Evolutionary conservation across 2,888 invertebrate species (phyloP), one percentile per base, ranked within the genome.

Genomic region (Monoplex corrugatus): DNA sequence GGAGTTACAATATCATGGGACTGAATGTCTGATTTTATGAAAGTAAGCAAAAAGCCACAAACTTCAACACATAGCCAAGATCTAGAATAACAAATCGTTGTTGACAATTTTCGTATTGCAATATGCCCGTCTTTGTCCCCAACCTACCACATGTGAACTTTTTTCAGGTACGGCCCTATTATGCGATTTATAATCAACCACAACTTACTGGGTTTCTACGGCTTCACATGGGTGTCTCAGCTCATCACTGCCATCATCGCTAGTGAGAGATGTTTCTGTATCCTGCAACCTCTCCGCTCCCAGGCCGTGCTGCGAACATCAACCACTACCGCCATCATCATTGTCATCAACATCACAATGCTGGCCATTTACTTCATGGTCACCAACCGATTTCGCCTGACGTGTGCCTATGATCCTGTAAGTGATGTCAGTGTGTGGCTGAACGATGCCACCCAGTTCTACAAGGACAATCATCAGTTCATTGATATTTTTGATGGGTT

Each of bases 201-300:
- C 35, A 75, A 75, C 23, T n/a, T 75, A 38, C 13, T 75, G n/a
- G 75, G 75, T 0, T 16, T 35, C 38, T 40, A 2, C 2, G 75
- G 35, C 8, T 35, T 40, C 23, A 5, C 5, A 35, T 75, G 35
- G 38, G 75, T n/a, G 16, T 75, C 75, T 16, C 75, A 75, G 16
- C 13, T 75, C 38, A 75, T 40, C 13, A 38, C 75, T 38, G 75
- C 75, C 35, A 38, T 75, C 38, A 75, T 75, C 75, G 35, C 75
- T 23, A 75, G 75, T 38, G 75, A 75, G 23, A 35, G 75, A 38
- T 75, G 35, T 38, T 75, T 75, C 75, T 38, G 75, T 38, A 23
- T 75, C 75, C 75, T 75, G 75, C 23, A 23, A 19, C 75, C 75
- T 75, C 38, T 75, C 10, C 75, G 75, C 38, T 75, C 75, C 38